Conservation (phyloP, 2,797 vertebrate genomes). For the Pseudochirops cupreus region DNA sequence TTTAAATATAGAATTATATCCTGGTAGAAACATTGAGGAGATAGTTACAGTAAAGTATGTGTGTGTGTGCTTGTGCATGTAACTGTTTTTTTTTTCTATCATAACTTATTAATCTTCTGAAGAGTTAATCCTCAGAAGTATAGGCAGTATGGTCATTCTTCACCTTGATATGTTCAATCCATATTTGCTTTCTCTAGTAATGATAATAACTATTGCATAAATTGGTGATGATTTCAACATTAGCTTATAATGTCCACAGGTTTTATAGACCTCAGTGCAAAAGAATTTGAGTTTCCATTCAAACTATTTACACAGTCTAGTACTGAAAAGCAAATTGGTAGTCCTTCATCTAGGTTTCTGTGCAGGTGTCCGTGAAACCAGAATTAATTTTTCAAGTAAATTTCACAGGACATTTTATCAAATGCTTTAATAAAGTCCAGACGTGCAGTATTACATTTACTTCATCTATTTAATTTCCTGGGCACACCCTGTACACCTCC, state of each 20-base stretch:
- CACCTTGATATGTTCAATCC: not conserved
- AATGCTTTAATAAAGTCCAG: constrained; percentile 37
- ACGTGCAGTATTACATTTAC: not conserved
- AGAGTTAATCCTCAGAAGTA: not conserved
- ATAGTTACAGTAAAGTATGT: not conserved
- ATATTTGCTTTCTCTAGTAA: not conserved
- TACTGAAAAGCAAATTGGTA: not conserved
- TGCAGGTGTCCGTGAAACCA: not conserved
- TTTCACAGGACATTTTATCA: not conserved
- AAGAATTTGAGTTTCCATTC: not conserved
- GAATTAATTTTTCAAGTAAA: not conserved
- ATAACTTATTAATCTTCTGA: not conserved
- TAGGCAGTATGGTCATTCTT: not conserved
- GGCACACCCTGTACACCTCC: not conserved
- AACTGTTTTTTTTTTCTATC: not conserved
- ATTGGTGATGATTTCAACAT: not conserved
- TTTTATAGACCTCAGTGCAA: not conserved
- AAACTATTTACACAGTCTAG: not conserved
- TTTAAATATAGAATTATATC: not conserved
- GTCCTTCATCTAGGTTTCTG: not conserved
- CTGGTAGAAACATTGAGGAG: not conserved
- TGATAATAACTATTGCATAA: not conserved
- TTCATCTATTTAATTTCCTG: not conserved
- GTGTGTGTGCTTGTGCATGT: not conserved
- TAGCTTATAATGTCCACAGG: too few species aligned